Conservation (phyloP, 2,113 vertebrate genomes). For the Stegostoma tigrinum region DNA sequence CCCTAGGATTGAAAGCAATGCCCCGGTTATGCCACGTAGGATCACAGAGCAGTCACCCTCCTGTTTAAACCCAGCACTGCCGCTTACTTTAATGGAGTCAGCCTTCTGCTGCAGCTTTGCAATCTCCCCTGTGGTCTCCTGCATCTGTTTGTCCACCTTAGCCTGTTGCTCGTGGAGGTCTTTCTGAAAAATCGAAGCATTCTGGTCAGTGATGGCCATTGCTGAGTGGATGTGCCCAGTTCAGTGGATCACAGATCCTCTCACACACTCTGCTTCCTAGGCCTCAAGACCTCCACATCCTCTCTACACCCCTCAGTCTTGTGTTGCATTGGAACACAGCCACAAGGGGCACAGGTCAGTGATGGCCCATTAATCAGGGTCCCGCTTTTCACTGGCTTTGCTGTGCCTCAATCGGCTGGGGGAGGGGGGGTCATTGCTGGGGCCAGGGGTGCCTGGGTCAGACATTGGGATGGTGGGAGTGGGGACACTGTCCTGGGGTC, state of each 20-base stretch:
- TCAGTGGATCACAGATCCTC: neutral
- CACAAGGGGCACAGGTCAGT: too few species aligned
- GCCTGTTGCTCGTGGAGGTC: neutral
- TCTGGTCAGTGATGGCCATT: neutral
- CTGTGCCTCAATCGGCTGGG: too few species aligned
- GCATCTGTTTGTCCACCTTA: neutral
- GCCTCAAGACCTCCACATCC: neutral
- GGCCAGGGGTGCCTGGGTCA: too few species aligned
- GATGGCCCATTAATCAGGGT: too few species aligned
- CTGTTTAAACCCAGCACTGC: neutral
- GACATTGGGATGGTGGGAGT: too few species aligned
- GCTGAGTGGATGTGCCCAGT: neutral
- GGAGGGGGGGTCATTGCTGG: too few species aligned
- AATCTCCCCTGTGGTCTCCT: neutral
- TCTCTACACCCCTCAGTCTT: neutral
- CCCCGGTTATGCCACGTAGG: neutral
- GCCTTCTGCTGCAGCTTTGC: slow-evolving; percentile 3
- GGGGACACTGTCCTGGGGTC: too few species aligned
- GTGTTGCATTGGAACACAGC: too few species aligned
- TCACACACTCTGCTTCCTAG: neutral
- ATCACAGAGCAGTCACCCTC: neutral
- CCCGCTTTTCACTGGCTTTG: too few species aligned
- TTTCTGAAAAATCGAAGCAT: neutral
- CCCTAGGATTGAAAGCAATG: neutral
- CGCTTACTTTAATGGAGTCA: slow-evolving; percentile 13